phyloP scores from a whole-genome alignment of 2,113 vertebrate genomes.

The Drymodes brunneopygia region DNA sequence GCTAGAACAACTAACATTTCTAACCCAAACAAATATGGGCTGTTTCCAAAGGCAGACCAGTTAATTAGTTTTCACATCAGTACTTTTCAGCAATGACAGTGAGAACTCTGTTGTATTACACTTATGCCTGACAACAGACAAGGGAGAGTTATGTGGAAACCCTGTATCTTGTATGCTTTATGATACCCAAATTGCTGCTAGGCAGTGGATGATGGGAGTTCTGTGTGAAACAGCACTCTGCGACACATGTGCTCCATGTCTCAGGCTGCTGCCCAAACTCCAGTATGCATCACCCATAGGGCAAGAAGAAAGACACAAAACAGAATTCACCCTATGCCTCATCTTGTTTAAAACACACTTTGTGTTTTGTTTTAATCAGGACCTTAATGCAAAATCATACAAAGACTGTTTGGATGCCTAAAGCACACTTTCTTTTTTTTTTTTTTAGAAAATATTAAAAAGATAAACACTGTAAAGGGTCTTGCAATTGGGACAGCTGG shows the following conservation, averaged over 20 bases:
- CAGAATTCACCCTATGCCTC: background rate
- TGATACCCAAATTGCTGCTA: background rate
- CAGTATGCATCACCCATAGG: too few species aligned
- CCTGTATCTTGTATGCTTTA: fast-evolving
- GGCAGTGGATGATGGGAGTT: background rate
- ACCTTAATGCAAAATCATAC: background rate
- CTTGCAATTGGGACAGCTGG: background rate
- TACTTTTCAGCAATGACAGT: background rate
- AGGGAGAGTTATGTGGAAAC: background rate
- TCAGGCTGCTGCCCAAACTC: background rate
- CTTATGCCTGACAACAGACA: background rate
- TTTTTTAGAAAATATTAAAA: background rate
- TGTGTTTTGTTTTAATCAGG: background rate
- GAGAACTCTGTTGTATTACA: background rate
- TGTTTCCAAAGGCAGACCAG: background rate
- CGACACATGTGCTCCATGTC: background rate
- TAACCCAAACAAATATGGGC: background rate
- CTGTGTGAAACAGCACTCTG: background rate
- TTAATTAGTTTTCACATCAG: background rate
- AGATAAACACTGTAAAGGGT: background rate
- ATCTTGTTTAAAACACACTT: background rate
- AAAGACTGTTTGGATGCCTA: background rate
- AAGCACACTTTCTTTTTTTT: background rate
- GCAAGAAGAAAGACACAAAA: background rate
- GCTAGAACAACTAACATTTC: background rate